Evolutionary conservation across 2,797 vertebrate genomes (phyloP).

Genomic region (Tinamus major): DNA sequence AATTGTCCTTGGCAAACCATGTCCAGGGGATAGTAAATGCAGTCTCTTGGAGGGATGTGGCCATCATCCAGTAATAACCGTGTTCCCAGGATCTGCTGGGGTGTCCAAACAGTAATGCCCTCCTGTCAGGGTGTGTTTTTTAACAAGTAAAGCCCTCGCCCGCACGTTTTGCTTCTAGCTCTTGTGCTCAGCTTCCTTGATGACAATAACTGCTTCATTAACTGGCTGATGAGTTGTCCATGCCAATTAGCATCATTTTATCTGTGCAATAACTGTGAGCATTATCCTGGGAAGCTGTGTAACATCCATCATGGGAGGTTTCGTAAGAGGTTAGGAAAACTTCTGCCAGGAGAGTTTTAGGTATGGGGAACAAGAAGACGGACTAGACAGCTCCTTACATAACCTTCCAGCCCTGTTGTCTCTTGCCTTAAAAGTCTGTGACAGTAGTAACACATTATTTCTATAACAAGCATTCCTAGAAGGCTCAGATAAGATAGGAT

Average conservation of each 20-base stretch:
- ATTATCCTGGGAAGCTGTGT: neutral
- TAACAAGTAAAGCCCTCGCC: neutral
- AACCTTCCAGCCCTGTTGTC: neutral
- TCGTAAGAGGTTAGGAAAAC: neutral
- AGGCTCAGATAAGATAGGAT: neutral
- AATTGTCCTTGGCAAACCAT: neutral
- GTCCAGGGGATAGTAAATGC: neutral
- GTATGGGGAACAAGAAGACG: neutral
- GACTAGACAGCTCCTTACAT: neutral
- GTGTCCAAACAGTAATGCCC: neutral
- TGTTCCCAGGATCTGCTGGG: neutral
- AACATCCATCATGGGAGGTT: neutral
- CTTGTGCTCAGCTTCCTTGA: neutral
- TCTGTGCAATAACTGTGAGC: neutral
- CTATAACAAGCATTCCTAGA: neutral
- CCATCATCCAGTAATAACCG: neutral
- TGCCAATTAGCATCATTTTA: neutral
- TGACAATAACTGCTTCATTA: constrained; percentile 32
- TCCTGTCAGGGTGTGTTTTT: neutral
- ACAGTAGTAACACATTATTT: neutral
- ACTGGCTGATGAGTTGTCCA: constrained; percentile 13
- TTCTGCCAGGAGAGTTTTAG: neutral
- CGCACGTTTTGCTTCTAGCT: neutral
- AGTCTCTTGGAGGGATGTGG: neutral
- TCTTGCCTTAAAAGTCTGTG: neutral